Evolutionary conservation across 2,113 vertebrate species (phyloP).

Genomic region (Melanerpes aurifrons): DNA sequence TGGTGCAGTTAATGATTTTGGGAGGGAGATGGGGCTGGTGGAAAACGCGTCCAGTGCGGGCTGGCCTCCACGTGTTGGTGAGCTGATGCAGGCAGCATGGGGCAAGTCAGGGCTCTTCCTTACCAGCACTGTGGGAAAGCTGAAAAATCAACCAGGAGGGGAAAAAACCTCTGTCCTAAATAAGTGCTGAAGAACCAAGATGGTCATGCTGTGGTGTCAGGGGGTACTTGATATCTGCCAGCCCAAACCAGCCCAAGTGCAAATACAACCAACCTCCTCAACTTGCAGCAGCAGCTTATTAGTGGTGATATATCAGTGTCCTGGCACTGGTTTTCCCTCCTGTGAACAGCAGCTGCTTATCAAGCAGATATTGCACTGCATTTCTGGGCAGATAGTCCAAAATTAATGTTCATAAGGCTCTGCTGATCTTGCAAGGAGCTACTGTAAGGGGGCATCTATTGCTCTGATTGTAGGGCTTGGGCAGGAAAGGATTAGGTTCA

Average conservation of each 20-base stretch:
- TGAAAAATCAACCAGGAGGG: accelerated
- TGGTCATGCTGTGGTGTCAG: not conserved
- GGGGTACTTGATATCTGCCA: not conserved
- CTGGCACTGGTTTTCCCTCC: not conserved
- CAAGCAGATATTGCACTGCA: not conserved
- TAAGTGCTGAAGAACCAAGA: not conserved
- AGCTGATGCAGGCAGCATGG: accelerated
- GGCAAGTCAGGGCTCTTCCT: not conserved
- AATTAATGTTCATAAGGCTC: not conserved
- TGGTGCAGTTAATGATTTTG: not conserved
- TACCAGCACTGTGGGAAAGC: not conserved
- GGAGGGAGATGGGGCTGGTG: not conserved
- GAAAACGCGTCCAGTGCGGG: accelerated
- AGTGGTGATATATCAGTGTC: not conserved
- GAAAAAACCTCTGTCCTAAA: accelerated
- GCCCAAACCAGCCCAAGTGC: not conserved
- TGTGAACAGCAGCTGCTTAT: slow-evolving; percentile 26
- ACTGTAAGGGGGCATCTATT: not conserved
- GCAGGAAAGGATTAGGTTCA: not conserved
- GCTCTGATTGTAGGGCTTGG: not conserved
- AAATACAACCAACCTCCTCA: not conserved
- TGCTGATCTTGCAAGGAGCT: not conserved
- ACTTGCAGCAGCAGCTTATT: not conserved
- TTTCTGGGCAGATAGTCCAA: not conserved
- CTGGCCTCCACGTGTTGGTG: accelerated